Conservation (phyloP, 2,888 invertebrate species). For the Elegia similella region DNA sequence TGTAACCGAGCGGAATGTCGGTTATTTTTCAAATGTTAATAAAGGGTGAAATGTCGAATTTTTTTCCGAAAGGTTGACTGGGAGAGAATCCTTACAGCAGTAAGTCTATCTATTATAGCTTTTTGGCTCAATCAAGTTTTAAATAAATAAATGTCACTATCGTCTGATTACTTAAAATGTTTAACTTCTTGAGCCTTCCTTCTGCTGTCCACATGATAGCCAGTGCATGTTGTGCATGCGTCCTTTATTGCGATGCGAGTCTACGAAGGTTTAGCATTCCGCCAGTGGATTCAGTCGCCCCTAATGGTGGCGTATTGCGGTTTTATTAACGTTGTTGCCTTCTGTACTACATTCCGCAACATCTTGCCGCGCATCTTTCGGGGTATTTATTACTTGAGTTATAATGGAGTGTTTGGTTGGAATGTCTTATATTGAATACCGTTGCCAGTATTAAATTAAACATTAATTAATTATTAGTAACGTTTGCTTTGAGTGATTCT, state of each 20-base stretch:
- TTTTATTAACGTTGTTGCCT: constrained; percentile 64
- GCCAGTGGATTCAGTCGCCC: constrained; percentile 47
- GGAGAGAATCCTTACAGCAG: no score
- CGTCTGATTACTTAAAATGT: no score
- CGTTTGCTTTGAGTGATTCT: no score
- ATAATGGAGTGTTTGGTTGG: constrained; percentile 20
- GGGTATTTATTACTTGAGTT: constrained; percentile 36
- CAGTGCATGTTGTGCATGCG: not conserved
- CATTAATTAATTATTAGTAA: no score
- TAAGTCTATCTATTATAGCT: no score
- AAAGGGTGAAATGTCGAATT: no score
- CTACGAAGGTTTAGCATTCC: constrained; percentile 61
- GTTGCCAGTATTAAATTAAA: no score
- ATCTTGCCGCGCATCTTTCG: constrained; percentile 41
- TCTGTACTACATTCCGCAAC: constrained; percentile 59
- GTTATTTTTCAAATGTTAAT: no score
- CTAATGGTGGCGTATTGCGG: constrained; percentile 63
- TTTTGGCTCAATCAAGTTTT: no score
- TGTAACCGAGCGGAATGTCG: no score
- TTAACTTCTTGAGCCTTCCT: not conserved
- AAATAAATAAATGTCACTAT: no score
- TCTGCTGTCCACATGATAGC: not conserved
- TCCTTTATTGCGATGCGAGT: constrained; percentile 32
- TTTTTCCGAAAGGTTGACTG: no score
- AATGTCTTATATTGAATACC: constrained; percentile 16